Evolutionary conservation across 1,140 invertebrate genomes (phyloP), one percentile per base, ranked within the genome.

Genomic region (Globodera rostochiensis): DNA sequence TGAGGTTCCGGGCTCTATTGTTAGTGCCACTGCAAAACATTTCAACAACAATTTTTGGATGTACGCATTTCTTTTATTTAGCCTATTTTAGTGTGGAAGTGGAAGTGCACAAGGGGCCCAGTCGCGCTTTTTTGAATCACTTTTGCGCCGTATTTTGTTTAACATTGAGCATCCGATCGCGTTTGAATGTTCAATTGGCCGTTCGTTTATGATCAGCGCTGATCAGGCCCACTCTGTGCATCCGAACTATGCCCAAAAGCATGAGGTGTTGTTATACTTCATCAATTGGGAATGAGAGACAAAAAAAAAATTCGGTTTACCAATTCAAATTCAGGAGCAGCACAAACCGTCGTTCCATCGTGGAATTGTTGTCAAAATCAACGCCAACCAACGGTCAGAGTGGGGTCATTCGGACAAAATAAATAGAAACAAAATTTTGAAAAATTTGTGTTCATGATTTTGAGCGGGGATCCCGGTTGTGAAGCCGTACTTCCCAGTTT

Each of bases 191-290:
- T 77, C 84, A 13, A 86, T 86, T 60, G 80, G 45, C 8, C 89
- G 90, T 71, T 92, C 91, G 6, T 90, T 86, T 76, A 88, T 91
- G 88, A 81, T 89, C 78, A 74, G 46, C 67, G 91, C 91, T 69
- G 91, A 92, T 83, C 91, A 91, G 82, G 91, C 91, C 25, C 91
- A 92, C 84, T 91, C 90, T n/a, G 75, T 90, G 6, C 91, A 92
- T 86, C 91, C 91, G 5, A 92, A 92, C 79, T 92, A 91, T 83
- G 80, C 85, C 82, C 85, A 74, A 9, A 86, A 73, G 25, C 85
- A 87, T 60, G 91, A 92, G 82, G 80, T 60, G 25, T 25, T 25
- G 25, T 25, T 21, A 47, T 36, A 3, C 36, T 36, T 47, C 49
- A 9, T 25, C 6, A 80, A 74, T 91, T 91, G 85, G 80, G 46